A percentile compares a stretch with the other conserved stretches of the same genome.
phyloP scores from a whole-genome alignment of 2,888 invertebrate species.

The Zonitis immaculata region DNA sequence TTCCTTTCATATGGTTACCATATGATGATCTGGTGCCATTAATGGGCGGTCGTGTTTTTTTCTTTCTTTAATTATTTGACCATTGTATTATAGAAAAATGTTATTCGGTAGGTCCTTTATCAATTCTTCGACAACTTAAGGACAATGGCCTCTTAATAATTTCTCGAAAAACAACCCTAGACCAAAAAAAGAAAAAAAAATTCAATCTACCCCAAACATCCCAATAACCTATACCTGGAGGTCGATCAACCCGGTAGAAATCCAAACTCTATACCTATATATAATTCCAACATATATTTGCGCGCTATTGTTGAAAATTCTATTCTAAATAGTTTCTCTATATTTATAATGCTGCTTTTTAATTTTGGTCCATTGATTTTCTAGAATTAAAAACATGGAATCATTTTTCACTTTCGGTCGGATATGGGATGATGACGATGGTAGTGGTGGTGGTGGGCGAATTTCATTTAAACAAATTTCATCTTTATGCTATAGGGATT shows the following conservation, averaged over 20 bases:
- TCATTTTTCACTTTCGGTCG: neutral
- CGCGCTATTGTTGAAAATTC: slow-evolving; percentile 3
- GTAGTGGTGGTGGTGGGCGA: neutral
- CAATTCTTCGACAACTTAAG: neutral
- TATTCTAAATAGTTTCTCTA: neutral
- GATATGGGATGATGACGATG: too few relatives aligned
- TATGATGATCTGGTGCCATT: neutral
- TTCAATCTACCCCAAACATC: neutral
- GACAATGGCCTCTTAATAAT: slow-evolving; percentile 5
- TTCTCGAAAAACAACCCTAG: slow-evolving; percentile 4
- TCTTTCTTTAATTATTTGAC: neutral
- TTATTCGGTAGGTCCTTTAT: neutral
- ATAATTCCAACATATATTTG: slow-evolving; percentile 15
- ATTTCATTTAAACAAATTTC: slow-evolving; percentile 1
- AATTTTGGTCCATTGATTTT: neutral
- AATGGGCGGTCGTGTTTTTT: neutral
- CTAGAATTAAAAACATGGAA: neutral
- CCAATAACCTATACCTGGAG: slow-evolving; percentile 19
- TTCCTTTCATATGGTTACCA: too few relatives aligned
- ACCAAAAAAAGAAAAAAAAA: too few relatives aligned
- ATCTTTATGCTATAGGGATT: neutral
- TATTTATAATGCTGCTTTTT: neutral
- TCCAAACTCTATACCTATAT: too few relatives aligned
- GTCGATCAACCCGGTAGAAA: slow-evolving; percentile 19
- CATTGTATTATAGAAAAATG: neutral